These are phyloP conservation scores for Malaclemys terrapin DNA, from an alignment of 2,113 vertebrate genomes.

Conservation along the genomic window DNA sequence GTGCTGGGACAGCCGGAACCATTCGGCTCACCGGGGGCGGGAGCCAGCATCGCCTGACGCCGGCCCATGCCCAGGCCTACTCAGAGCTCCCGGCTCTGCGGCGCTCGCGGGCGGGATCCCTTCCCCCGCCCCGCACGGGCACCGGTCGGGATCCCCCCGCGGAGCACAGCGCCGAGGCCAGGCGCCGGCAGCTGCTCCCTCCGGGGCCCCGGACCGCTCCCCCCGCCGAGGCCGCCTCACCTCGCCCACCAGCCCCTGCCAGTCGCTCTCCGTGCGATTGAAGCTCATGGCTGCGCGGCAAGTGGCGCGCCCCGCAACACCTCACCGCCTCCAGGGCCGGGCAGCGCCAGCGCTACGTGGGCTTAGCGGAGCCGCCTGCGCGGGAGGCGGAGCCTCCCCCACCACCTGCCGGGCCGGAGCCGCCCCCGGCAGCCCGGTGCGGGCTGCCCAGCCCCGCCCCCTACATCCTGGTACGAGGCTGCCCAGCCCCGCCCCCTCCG, in stretches of 20 bases:
- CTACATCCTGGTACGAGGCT: neutral
- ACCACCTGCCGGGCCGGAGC: neutral
- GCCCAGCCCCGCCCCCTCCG: neutral
- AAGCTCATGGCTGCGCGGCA: constrained; percentile 79
- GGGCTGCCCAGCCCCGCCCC: neutral
- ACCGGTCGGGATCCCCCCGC: too few species aligned
- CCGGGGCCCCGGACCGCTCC: neutral
- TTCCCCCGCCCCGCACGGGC: neutral
- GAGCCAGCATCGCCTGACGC: too few species aligned
- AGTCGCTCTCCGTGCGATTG: constrained; percentile 89
- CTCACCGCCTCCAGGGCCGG: neutral
- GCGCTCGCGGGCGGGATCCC: neutral
- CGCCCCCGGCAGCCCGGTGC: neutral
- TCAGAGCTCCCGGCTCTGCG: neutral
- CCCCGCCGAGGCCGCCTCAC: constrained; percentile 78
- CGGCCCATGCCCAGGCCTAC: too few species aligned
- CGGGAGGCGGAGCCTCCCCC: neutral
- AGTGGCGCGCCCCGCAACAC: neutral
- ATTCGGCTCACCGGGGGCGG: too few species aligned
- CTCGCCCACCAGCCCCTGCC: constrained; percentile 93
- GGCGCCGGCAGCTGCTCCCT: neutral
- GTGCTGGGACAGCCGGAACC: too few species aligned
- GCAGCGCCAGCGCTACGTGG: too few species aligned
- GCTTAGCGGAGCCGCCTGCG: neutral
- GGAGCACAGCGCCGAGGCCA: neutral